These are phyloP conservation scores for Catotricha subobsoleta DNA, from an alignment of 2,888 invertebrate genomes.

Conservation along the genomic window DNA sequence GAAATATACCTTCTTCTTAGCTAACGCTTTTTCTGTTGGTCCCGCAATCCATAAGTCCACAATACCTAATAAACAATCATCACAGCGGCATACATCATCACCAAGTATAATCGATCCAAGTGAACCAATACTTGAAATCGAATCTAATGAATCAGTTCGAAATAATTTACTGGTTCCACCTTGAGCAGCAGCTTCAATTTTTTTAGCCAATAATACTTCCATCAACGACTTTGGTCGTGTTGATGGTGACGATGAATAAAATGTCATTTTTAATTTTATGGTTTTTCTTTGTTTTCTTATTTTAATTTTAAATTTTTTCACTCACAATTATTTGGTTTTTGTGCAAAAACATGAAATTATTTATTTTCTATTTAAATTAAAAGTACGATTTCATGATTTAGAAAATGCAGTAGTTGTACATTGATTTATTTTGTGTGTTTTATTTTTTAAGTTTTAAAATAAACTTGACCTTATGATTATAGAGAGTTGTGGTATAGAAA, in stretches of 20 bases:
- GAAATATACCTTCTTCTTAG: conserved; percentile 42
- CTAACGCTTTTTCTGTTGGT: conserved; percentile 34
- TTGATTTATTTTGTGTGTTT: no score
- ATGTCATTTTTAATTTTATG: conserved; percentile 20
- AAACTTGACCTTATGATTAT: no score
- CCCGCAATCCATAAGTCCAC: conserved; percentile 50
- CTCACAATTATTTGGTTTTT: no score
- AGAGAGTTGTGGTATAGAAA: no score
- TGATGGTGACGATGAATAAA: conserved; percentile 32
- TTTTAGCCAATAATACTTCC: conserved; percentile 63
- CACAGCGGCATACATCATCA: conserved; percentile 63
- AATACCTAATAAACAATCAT: conserved; percentile 67
- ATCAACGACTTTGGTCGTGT: conserved; percentile 56
- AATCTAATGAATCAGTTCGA: conserved; percentile 60
- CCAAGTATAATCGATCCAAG: conserved; percentile 40
- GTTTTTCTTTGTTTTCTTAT: background rate
- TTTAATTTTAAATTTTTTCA: background rate
- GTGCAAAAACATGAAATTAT: no score
- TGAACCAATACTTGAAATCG: conserved; percentile 51
- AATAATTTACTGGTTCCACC: conserved; percentile 36
- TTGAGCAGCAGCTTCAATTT: conserved; percentile 50
- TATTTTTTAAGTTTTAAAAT: no score
- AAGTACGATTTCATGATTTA: no score
- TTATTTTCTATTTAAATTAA: no score
- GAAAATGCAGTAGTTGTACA: no score